These are phyloP conservation scores for Pelecanoides urinatrix DNA, from an alignment of 2,113 vertebrate species.

Conservation along the genomic window DNA sequence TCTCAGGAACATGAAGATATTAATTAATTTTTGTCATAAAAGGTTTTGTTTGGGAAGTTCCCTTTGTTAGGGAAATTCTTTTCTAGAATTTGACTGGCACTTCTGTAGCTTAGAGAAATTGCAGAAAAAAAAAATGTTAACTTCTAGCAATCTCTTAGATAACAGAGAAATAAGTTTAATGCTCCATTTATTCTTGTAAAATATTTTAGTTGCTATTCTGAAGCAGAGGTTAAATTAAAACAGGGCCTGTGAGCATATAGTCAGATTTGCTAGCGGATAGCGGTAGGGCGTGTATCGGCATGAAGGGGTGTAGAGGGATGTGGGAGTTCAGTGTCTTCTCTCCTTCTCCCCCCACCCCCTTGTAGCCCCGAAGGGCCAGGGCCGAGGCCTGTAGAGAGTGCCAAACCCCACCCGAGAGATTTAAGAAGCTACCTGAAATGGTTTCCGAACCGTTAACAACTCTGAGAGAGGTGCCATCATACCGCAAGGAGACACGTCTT, in stretches of 20 bases:
- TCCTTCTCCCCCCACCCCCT: neutral
- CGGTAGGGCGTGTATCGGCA: neutral
- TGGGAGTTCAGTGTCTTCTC: neutral
- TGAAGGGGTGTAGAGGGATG: neutral
- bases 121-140: neutral
- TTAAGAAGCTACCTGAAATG: neutral
- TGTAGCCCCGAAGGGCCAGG: no score
- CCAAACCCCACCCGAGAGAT: no score
- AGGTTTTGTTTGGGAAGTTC: neutral
- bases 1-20: neutral
- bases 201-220: neutral
- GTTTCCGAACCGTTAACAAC: neutral
- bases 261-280: neutral
- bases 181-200: neutral
- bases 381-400: neutral
- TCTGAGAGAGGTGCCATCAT: no score
- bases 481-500: fast-evolving
- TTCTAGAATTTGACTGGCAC: no score
- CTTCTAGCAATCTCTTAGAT: neutral
- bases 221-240: neutral
- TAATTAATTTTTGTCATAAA: neutral
- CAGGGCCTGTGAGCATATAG: neutral
- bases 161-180: neutral
- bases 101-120: neutral
- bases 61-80: no score